Evolutionary conservation across 2,888 invertebrate genomes (phyloP), one percentile per base, ranked within the genome.

Genomic region (Dugesia japonica): DNA sequence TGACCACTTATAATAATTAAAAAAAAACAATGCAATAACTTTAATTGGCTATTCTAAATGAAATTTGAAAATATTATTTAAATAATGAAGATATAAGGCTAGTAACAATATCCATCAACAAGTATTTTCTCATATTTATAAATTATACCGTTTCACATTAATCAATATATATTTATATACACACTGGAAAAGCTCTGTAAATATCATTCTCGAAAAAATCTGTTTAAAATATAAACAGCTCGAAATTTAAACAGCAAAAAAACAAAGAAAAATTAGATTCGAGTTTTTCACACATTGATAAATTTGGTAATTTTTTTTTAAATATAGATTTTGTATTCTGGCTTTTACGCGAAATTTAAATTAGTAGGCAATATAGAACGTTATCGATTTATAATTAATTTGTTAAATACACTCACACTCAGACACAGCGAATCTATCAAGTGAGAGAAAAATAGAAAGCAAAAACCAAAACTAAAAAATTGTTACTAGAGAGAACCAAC

Each of bases 11-110:
- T 9, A 7, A 56, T 13, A 56, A 38, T 38, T 13, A 56, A 56
- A 4, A 9, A 56, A 56, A 56, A 56, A 56, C 56, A 56, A 56
- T 56, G 4, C 56, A 56, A 56, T 56, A 56, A 56, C 56, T 56
- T 56, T 56, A 56, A 56, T 56, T 56, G 56, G n/a, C 56, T 56
- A 56, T 56, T 56, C 56, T 56, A 56, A 56, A 56, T 56, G 56
- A 56, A 56, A 56, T 56, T 56, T 56, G 4, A 4, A 56, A 56
- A 56, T n/a, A n/a, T 56, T 56, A 56, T 9, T 56, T 56, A 56
- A 56, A 56, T n/a, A n/a, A 38, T 56, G 56, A 56, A 56, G 56
- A 56, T 56, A 56, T 56, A 56, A 56, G 56, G 56, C 56, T 56
- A 38, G 38, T 38, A 56, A 56, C 56, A 56, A 56, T 56, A 56